These are phyloP conservation scores for Drosophila lacicola DNA, from an alignment of 2,888 invertebrate species.

Conservation along the genomic window DNA sequence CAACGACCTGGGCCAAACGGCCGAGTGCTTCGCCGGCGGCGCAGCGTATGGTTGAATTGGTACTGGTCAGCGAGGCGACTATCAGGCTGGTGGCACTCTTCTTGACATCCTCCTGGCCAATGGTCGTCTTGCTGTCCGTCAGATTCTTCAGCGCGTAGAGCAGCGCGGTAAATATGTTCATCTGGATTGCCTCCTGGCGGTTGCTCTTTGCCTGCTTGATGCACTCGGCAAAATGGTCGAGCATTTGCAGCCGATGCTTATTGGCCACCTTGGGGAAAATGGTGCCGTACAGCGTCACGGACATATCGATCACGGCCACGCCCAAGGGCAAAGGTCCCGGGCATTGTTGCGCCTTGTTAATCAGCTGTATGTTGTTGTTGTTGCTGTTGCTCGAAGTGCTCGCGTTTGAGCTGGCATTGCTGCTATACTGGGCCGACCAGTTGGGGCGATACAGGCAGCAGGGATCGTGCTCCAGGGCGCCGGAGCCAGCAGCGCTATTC, in stretches of 20 bases:
- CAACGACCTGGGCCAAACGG: slow-evolving; percentile 95
- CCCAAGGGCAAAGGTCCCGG: slow-evolving; percentile 96
- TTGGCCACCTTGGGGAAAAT: slow-evolving; percentile 97
- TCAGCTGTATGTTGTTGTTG: slow-evolving; percentile 78
- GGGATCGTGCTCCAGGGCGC: slow-evolving; percentile 98
- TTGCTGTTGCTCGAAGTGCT: slow-evolving; percentile 26
- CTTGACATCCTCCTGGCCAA: slow-evolving; percentile 96
- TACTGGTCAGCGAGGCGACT: slow-evolving; percentile 91
- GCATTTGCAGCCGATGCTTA: slow-evolving; percentile 98
- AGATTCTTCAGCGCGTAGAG: slow-evolving; percentile 94
- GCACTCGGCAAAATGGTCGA: slow-evolving; percentile 98
- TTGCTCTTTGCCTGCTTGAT: slow-evolving; percentile 96
- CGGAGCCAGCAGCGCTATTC: slow-evolving; percentile 97
- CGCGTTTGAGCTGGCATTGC: slow-evolving; percentile 7
- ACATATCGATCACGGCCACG: slow-evolving; percentile 97
- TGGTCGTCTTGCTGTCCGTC: slow-evolving; percentile 93
- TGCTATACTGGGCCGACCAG: slow-evolving; percentile 52
- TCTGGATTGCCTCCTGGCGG: slow-evolving; percentile 97
- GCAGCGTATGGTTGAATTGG: slow-evolving; percentile 93
- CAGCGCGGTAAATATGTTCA: slow-evolving; percentile 98
- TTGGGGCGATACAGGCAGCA: slow-evolving; percentile 93
- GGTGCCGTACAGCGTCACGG: slow-evolving; percentile 95
- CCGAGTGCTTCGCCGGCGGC: slow-evolving; percentile 98
- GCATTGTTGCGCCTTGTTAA: slow-evolving; percentile 83
- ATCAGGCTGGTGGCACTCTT: slow-evolving; percentile 93